Base-by-base conservation (phyloP, 1,140 invertebrate species). In the Apis laboriosa region DNA sequence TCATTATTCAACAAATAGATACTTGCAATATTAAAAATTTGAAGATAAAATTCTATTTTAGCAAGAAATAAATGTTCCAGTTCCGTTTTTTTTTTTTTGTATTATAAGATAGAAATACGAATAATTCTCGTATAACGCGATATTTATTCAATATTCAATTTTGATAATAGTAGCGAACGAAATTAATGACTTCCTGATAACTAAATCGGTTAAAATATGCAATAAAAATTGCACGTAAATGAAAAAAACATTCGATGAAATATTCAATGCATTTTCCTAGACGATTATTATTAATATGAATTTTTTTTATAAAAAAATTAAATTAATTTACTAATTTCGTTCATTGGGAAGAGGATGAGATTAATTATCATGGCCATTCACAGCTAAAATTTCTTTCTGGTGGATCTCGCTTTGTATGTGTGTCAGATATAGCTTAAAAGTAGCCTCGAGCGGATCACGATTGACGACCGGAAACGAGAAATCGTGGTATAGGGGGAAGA, bases 261-360 rank as follows among this genome's bases (percentile, higher is more conserved):
- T 24, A 24, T 17, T 75, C 28, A 1, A 75, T 67, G 51, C 17
- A 67, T 81, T 75, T 51, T 58, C 61, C 72, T 51, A 28, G 61
- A 11, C 17, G 61, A n/a, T n/a, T n/a, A 75, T 67, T 75, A 67
- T 34, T 34, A 34, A 34, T 13, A 13, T 24, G 11, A 24, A 15
- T 17, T 66, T n/a, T 8, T 8, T 19, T 55, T n/a, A 49, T 28
- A 7, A 64, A 34, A 28, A 53, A 61, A 55, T 74, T 74, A n/a
- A 73, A 56, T 53, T 66, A 49, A 80, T 80, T 74, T 75, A 17
- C 53, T 66, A 75, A 80, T 75, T 81, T 75, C 71, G 61, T 68
- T 61, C 55, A 60, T 17, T 43, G 60, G n/a, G 49, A 24, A 9
- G 63, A 43, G 68, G 55, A 0, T 17, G 53, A 19, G 56, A 15